These are phyloP conservation scores for Equus przewalskii DNA, from an alignment of 2,113 vertebrate species.

Conservation along the genomic window DNA sequence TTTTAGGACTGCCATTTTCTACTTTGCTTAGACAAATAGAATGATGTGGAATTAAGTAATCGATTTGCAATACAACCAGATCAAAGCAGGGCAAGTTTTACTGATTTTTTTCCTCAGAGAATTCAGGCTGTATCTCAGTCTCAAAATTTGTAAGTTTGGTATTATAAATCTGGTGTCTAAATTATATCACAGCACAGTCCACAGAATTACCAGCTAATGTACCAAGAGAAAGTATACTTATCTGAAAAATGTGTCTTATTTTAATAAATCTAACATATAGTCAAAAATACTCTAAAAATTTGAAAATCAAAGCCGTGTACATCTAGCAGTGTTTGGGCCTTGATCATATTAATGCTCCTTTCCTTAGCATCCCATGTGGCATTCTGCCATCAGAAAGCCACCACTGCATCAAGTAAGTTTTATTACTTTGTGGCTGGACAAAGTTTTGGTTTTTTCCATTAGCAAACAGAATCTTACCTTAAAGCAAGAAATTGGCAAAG, in stretches of 20 bases:
- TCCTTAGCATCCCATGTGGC: neutral
- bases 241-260: constrained; percentile 17
- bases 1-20: neutral
- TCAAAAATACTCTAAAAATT: neutral
- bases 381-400: neutral
- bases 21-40: neutral
- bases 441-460: neutral
- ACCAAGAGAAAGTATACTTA: neutral
- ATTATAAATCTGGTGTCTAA: constrained; percentile 33
- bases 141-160: neutral
- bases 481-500: constrained; percentile 49
- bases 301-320: neutral
- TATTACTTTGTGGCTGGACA: neutral
- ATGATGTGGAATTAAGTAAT: neutral
- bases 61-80: neutral
- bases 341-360: neutral
- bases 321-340: neutral
- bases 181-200: neutral
- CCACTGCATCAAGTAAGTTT: neutral
- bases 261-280: constrained; percentile 5
- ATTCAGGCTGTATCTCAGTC: neutral
- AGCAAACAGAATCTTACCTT: constrained; percentile 64
- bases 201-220: neutral
- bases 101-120: neutral
- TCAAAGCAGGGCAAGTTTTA: neutral